A percentile compares a stretch with the other conserved stretches of the same genome.
phyloP scores from a whole-genome alignment of 2,888 invertebrate species.

The Dynastes grantii region DNA sequence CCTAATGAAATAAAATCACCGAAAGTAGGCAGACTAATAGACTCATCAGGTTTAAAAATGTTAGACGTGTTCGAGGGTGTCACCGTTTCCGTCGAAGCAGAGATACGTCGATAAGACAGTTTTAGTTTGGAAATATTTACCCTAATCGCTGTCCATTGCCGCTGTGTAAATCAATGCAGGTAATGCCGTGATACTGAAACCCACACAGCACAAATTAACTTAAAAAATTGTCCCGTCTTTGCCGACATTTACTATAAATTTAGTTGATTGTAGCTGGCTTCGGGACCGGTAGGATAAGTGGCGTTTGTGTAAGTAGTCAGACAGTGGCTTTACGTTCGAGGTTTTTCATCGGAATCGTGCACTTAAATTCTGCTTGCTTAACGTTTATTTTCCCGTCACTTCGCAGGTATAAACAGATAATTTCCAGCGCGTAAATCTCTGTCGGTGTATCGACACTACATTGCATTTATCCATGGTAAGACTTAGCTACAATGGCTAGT shows the following conservation, averaged over 20 bases:
- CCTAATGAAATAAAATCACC: conserved; percentile 61
- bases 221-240: conserved; percentile 46
- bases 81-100: conserved; percentile 64
- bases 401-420: conserved; percentile 58
- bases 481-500: conserved; percentile 66
- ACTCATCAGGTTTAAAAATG: conserved; percentile 67
- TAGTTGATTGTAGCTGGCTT: conserved; percentile 62
- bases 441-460: conserved; percentile 66
- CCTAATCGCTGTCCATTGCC: conserved; percentile 67
- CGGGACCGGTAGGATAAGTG: conserved; percentile 66
- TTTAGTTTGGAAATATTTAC: conserved; percentile 66
- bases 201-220: conserved; percentile 53
- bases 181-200: conserved; percentile 56
- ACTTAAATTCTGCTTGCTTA: conserved; percentile 54
- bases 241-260: conserved; percentile 54
- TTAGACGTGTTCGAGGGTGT: conserved; percentile 68
- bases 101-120: conserved; percentile 64
- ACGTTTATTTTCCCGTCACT: conserved; percentile 57
- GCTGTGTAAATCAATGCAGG: conserved; percentile 66
- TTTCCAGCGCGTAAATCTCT: conserved; percentile 67
- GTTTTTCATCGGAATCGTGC: conserved; percentile 53
- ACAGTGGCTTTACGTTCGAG: conserved; percentile 61
- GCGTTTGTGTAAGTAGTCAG: conserved; percentile 64
- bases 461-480: conserved; percentile 67
- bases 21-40: conserved; percentile 68